Conservation (phyloP, 2,113 vertebrate genomes). For the Emberiza fucata region DNA sequence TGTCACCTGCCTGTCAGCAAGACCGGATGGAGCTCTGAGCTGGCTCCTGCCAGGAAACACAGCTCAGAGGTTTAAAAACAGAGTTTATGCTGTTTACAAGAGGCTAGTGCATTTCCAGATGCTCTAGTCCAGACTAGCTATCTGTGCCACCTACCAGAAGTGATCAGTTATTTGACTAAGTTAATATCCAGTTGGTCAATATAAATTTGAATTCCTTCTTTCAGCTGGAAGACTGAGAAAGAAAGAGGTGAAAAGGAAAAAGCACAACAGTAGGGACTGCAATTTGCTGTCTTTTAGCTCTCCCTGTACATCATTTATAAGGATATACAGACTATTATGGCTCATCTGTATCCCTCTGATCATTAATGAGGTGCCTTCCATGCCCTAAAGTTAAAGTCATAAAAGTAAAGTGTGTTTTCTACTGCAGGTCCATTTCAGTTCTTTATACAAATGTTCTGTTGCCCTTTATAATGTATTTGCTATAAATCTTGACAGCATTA, state of each 20-base stretch:
- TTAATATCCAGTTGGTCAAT: conserved; percentile 47
- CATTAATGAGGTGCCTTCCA: conserved; percentile 72
- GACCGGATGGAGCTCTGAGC: neutral
- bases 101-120: neutral
- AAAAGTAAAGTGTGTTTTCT: conserved; percentile 65
- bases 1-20: neutral
- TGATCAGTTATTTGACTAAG: neutral
- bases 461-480: conserved; percentile 60
- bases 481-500: conserved; percentile 17
- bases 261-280: neutral
- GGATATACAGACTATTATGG: conserved; percentile 48
- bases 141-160: neutral
- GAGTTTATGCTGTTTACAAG: neutral
- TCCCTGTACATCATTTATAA: conserved; percentile 69
- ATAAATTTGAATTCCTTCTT: conserved; percentile 40
- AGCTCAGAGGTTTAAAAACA: neutral
- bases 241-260: conserved; percentile 12
- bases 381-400: conserved; percentile 65
- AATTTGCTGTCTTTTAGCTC: conserved; percentile 59
- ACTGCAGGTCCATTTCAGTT: conserved; percentile 40
- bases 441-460: conserved; percentile 46
- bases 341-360: conserved; percentile 68
- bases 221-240: conserved; percentile 30
- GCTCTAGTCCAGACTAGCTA: neutral
- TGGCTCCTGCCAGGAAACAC: neutral